Percentiles rank a stretch among this genome's conserved stretches.
Conservation (phyloP, 2,797 vertebrate genomes). For the Coendou prehensilis region DNA sequence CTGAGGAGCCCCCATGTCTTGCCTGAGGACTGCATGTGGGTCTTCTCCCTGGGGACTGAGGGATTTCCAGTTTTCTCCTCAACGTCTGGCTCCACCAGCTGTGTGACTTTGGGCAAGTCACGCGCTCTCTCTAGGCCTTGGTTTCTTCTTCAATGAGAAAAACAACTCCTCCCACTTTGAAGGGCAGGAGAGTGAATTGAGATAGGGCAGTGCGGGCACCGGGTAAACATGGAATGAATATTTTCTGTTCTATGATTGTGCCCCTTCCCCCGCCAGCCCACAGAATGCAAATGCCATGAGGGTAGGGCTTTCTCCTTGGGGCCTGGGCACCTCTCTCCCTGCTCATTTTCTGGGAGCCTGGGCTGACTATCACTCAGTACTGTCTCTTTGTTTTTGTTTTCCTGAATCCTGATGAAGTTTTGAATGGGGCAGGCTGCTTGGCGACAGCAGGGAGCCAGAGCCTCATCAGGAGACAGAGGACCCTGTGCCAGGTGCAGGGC, state of each 20-base stretch:
- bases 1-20: background rate
- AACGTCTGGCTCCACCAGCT: conserved; percentile 2
- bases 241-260: background rate
- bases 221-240: background rate
- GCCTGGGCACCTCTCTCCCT: background rate
- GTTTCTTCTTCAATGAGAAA: background rate
- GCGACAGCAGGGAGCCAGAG: background rate
- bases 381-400: conserved; percentile 47
- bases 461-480: no score
- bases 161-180: background rate
- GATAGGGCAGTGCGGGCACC: background rate
- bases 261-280: background rate
- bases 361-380: background rate
- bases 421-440: background rate
- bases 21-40: background rate
- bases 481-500: background rate
- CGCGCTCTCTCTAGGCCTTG: conserved; percentile 10
- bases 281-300: background rate
- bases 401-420: background rate
- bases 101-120: background rate
- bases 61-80: background rate
- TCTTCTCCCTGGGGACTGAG: background rate
- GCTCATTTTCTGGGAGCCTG: background rate
- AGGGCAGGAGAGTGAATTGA: background rate
- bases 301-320: background rate